Conservation (phyloP, 1,140 invertebrate genomes). For the Drosophila melanica region DNA sequence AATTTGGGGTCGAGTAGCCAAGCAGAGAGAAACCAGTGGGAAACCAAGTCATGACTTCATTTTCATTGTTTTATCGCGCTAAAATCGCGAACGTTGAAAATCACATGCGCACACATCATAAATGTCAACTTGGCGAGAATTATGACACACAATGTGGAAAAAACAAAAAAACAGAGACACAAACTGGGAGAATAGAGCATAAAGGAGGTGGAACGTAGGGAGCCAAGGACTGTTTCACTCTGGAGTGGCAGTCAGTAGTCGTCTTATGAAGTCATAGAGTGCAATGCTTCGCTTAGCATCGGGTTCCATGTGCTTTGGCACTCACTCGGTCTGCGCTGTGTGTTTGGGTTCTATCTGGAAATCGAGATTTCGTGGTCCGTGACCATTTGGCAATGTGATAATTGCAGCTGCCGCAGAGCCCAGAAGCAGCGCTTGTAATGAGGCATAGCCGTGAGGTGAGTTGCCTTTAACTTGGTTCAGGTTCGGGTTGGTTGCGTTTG, state of each 20-base stretch:
- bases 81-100: conserved; percentile 59
- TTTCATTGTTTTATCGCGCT: conserved; percentile 74
- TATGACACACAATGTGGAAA: conserved; percentile 65
- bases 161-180: neutral
- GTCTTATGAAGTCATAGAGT: conserved; percentile 65
- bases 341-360: conserved; percentile 56
- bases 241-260: neutral
- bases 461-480: conserved; percentile 33
- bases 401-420: conserved; percentile 64
- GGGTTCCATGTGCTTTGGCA: conserved; percentile 21
- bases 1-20: conserved; percentile 20
- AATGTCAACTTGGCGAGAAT: conserved; percentile 80
- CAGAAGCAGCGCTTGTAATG: conserved; percentile 59
- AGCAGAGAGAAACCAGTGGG: conserved; percentile 26
- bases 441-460: conserved; percentile 49
- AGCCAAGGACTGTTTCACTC: conserved; percentile 6
- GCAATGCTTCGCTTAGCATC: conserved; percentile 18
- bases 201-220: conserved; percentile 1
- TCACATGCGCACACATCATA: conserved; percentile 81
- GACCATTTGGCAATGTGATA: conserved; percentile 83
- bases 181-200: conserved; percentile 10
- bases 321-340: conserved; percentile 24
- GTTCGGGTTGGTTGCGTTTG: conserved; percentile 51
- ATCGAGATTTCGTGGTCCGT: conserved; percentile 82
- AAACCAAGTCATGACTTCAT: conserved; percentile 67